Base-by-base conservation (phyloP, 64 coral and sea anemone species). In the Montipora capricornis region DNA sequence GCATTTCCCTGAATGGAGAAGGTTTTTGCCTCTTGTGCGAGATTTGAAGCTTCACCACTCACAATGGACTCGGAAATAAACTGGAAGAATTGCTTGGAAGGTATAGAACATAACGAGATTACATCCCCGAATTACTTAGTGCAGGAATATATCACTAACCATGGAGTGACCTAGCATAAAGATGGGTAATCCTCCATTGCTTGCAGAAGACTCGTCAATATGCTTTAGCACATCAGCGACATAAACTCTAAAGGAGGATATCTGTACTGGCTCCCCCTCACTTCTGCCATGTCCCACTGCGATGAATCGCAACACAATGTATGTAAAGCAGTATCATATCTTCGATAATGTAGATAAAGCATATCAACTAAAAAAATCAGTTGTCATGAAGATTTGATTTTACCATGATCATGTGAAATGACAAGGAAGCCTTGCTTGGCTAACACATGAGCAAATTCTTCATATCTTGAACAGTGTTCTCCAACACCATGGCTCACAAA, bases 91-190 rank as follows among this genome's bases (percentile, higher is more conserved):
- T 57, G 53, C 11, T 57, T 57, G 11, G 6, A 57, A 11, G 53
- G 6, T 11, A 57, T 57, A 57, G 11, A 57, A 57, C 52, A 55
- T 10, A 55, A 1, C 2, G 3, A 7, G 2, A 55, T 55, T 55
- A 37, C 37, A 37, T 37, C 37, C 1, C 10, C 52, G 0, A 55
- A 10, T 55, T 55, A 55, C 0, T 5, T 55, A 55, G 5, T 55
- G 52, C 52, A 5, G 10, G 52, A 14, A 14, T 64, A 64, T 16
- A 16, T 14, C 13, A 87, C 94, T 58, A 50, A 79, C 94, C 94
- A 95, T 95, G 15, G 94, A 95, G 76, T 95, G 89, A 81, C 94
- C 94, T 91, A 95, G 91, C 47, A 95, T 19, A 50, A 95, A 95
- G 4, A 95, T 66, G 7, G 94, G 94, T 3, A 95, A 82, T 26